Conservation (phyloP, 2,888 invertebrate species). For the Boloria selene region DNA sequence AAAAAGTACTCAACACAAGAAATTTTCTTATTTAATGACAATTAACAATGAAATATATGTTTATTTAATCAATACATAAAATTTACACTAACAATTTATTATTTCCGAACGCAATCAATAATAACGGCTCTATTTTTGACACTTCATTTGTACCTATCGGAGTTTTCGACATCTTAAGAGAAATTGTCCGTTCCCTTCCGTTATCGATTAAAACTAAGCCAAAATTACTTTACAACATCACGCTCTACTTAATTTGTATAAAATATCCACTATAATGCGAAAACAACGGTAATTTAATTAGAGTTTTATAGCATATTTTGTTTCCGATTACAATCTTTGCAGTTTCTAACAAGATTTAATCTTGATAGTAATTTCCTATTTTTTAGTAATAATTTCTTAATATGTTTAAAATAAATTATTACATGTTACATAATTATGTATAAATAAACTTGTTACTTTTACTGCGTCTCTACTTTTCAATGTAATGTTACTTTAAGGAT, state of each 20-base stretch:
- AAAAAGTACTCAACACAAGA: too few relatives aligned
- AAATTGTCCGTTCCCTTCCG: constrained; percentile 37
- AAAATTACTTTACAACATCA: constrained; percentile 21
- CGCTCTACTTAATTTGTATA: constrained; percentile 27
- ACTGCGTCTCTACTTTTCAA: constrained; percentile 3
- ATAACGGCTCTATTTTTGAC: not conserved
- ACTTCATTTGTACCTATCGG: constrained; percentile 7
- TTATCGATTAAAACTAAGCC: constrained; percentile 31
- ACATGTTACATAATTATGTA: not conserved
- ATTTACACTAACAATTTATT: too few relatives aligned
- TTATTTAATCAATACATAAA: too few relatives aligned
- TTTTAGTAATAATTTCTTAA: not conserved
- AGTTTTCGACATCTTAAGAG: constrained; percentile 12
- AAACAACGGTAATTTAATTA: constrained; percentile 30
- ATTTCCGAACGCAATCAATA: too few relatives aligned
- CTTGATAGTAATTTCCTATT: not conserved
- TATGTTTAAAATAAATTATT: too few relatives aligned
- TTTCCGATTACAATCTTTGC: constrained; percentile 17
- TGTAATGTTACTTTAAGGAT: constrained; percentile 48
- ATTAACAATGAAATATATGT: too few relatives aligned
- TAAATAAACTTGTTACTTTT: constrained; percentile 1
- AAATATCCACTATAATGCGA: constrained; percentile 27
- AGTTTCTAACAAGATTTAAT: constrained; percentile 5
- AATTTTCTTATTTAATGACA: too few relatives aligned
- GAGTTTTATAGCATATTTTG: constrained; percentile 17